These are phyloP conservation scores for Polydrusus tereticollis DNA, from an alignment of 2,888 invertebrate species.

Conservation along the genomic window DNA sequence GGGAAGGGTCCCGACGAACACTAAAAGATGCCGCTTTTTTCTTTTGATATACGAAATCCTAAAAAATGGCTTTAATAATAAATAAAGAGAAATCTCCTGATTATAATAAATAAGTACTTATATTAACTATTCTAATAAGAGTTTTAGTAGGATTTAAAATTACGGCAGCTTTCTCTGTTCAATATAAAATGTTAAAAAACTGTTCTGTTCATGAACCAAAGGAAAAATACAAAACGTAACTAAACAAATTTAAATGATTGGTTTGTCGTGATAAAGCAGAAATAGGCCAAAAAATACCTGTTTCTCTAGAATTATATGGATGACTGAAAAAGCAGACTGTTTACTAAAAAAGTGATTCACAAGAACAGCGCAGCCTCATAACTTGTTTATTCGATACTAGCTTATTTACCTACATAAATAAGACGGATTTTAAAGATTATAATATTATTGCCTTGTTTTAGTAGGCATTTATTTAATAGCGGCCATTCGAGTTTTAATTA, in stretches of 20 bases:
- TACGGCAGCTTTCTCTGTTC: not conserved
- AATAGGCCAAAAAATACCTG: conserved; percentile 26
- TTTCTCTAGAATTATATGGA: conserved; percentile 20
- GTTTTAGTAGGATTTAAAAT: not conserved
- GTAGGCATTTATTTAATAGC: not conserved
- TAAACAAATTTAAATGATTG: conserved; percentile 12
- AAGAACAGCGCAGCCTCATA: conserved; percentile 16
- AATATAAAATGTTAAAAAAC: not conserved
- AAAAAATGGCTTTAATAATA: no score
- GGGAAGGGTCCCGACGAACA: no score
- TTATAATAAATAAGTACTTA: no score
- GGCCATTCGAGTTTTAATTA: no score
- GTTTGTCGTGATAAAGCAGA: conserved; percentile 3
- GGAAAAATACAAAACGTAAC: not conserved
- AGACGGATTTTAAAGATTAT: not conserved
- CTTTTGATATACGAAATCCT: no score
- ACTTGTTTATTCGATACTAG: not conserved
- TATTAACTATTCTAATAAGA: no score
- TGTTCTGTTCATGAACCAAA: not conserved
- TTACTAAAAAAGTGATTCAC: conserved; percentile 21
- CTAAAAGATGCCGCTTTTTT: no score
- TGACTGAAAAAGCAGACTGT: conserved; percentile 9
- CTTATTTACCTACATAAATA: not conserved
- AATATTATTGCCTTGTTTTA: not conserved
- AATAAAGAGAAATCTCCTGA: no score